Evolutionary conservation across 2,797 vertebrate genomes (phyloP).

Genomic region (Pangasius larnaudii): DNA sequence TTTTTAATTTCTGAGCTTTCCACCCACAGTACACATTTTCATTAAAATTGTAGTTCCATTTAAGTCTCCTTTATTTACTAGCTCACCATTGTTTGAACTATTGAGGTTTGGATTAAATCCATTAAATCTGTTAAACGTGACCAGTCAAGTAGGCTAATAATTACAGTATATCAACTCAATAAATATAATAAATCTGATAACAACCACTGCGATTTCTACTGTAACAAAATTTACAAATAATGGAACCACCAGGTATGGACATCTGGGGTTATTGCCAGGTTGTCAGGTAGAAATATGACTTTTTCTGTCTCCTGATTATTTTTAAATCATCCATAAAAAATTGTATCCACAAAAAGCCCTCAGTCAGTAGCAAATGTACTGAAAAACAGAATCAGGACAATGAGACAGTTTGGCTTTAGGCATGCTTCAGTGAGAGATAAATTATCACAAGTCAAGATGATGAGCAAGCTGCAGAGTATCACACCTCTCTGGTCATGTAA

Average conservation of each 20-base stretch:
- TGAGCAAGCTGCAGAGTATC: not conserved
- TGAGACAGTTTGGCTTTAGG: not conserved
- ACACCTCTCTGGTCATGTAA: slow-evolving; percentile 16
- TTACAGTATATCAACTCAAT: not conserved
- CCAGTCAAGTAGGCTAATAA: not conserved
- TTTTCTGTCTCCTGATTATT: not conserved
- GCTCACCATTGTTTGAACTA: not conserved
- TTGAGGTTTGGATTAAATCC: not conserved
- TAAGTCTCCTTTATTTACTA: not conserved
- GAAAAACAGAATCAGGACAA: not conserved
- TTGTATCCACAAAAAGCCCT: not conserved
- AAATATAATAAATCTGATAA: not conserved
- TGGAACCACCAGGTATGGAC: not conserved
- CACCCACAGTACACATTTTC: not conserved
- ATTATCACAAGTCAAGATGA: not conserved
- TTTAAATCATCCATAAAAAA: not conserved
- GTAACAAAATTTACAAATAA: not conserved
- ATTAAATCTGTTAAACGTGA: not conserved
- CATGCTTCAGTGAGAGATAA: not conserved
- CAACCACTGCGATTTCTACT: not conserved
- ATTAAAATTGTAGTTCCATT: not conserved
- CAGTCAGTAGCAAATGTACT: not conserved
- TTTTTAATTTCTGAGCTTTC: not conserved
- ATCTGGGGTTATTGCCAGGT: not conserved
- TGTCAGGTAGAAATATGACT: not conserved